phyloP scores from a whole-genome alignment of 2,888 invertebrate genomes.

The Dyspetes luteomarginatus region DNA sequence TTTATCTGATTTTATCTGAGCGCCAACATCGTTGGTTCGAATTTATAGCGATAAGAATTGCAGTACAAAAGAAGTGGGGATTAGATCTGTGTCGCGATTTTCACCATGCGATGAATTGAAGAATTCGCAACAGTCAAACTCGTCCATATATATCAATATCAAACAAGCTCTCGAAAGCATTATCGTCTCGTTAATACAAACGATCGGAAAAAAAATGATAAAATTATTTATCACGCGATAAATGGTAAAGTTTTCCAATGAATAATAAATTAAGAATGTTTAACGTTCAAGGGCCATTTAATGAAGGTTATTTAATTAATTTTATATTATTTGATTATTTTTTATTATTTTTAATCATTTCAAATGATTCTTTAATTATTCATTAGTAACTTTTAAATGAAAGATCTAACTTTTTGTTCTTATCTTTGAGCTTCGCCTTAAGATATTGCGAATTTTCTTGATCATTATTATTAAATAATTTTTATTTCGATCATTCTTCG shows the following conservation, averaged over 20 bases:
- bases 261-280: too few relatives aligned
- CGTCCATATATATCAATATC: background rate
- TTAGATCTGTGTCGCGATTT: background rate
- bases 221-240: background rate
- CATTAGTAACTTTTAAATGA: too few relatives aligned
- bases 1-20: conserved; percentile 37
- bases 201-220: background rate
- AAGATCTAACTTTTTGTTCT: background rate
- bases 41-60: conserved; percentile 48
- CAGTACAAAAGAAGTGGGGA: conserved; percentile 2
- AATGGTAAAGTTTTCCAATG: background rate
- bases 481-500: background rate
- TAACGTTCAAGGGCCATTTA: too few relatives aligned
- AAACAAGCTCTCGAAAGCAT: background rate
- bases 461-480: background rate
- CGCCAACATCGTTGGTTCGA: conserved; percentile 33
- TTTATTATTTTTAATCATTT: too few relatives aligned
- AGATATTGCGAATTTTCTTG: background rate
- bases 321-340: too few relatives aligned
- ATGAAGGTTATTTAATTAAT: too few relatives aligned
- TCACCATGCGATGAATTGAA: background rate
- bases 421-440: background rate
- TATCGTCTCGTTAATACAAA: background rate
- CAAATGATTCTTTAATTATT: too few relatives aligned
- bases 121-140: background rate